These are phyloP conservation scores for Siniperca scherzeri DNA, from an alignment of 2,797 vertebrate genomes.

Conservation along the genomic window DNA sequence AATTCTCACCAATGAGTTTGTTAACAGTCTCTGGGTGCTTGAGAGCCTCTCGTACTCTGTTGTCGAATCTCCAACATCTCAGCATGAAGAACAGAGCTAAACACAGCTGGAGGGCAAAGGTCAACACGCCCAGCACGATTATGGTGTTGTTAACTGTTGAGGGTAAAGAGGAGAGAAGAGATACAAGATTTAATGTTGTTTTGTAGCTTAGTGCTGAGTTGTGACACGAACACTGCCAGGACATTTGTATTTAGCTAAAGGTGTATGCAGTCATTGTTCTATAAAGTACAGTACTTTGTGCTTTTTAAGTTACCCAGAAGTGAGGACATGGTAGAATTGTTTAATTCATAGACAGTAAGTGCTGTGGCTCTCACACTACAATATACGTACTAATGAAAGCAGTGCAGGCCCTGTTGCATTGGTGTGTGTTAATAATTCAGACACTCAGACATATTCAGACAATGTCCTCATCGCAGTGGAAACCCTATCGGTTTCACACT, in stretches of 20 bases:
- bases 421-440: conserved; percentile 54
- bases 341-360: neutral
- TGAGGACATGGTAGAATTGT: neutral
- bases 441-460: conserved; percentile 36
- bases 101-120: conserved; percentile 82
- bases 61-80: conserved; percentile 73
- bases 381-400: neutral
- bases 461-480: conserved; percentile 15
- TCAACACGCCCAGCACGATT: conserved; percentile 70
- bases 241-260: conserved; percentile 1
- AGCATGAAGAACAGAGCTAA: conserved; percentile 70
- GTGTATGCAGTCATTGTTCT: neutral
- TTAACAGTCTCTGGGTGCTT: conserved; percentile 31
- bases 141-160: conserved; percentile 62
- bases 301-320: neutral
- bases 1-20: conserved; percentile 61
- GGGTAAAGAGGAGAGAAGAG: conserved; percentile 23
- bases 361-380: neutral
- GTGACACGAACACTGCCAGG: neutral
- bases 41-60: conserved; percentile 45
- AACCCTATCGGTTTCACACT: conserved; percentile 30
- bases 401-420: conserved; percentile 19
- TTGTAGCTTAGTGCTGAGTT: neutral
- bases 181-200: neutral
- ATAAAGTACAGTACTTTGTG: neutral